Evolutionary conservation across 2,797 vertebrate species (phyloP).

Genomic region (Tolypeutes matacus): DNA sequence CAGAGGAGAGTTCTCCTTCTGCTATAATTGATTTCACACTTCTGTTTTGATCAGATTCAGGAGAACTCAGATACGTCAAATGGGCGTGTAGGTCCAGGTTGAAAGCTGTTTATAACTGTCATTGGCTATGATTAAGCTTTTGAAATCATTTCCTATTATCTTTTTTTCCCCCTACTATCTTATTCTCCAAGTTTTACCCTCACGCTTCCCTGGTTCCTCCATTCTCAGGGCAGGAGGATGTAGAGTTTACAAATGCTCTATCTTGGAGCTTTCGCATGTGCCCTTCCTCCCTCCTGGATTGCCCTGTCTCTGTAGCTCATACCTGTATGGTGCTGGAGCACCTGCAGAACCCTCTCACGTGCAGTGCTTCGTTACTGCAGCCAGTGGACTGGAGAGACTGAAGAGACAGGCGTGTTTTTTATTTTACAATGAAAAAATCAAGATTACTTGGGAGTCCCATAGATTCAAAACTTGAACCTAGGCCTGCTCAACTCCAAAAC

Average conservation of each 20-base stretch:
- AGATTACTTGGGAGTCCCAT: background rate
- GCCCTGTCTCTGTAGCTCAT: rapidly evolving
- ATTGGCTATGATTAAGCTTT: no score
- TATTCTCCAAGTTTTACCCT: background rate
- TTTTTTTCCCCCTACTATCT: no score
- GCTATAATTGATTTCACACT: no score
- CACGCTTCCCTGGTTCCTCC: background rate
- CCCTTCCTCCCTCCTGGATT: background rate
- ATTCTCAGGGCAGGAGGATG: background rate
- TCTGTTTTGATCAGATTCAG: no score
- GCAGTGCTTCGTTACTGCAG: background rate
- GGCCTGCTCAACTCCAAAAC: background rate
- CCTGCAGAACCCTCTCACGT: background rate
- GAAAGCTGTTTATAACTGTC: no score
- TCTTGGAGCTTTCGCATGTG: background rate
- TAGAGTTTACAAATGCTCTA: background rate
- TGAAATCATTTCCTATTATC: no score
- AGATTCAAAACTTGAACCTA: background rate
- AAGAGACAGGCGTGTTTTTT: background rate
- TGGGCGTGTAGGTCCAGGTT: no score
- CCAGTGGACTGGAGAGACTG: background rate
- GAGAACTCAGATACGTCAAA: no score
- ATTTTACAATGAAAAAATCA: background rate
- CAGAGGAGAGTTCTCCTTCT: no score
- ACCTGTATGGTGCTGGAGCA: background rate